Evolutionary conservation across 2,113 vertebrate species (phyloP).

Genomic region (Anoplopoma fimbria): DNA sequence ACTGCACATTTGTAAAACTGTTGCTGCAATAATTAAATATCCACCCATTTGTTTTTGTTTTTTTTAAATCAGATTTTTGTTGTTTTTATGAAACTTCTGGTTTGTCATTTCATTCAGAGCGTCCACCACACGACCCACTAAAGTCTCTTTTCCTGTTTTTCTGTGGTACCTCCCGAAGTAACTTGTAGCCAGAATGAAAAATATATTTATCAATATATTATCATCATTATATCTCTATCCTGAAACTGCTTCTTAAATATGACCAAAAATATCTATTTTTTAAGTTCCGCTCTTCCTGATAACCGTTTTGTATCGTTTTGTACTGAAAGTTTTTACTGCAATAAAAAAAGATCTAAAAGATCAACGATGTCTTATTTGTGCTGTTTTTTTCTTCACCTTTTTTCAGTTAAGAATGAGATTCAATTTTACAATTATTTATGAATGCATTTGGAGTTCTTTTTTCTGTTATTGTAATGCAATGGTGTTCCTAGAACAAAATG

Average conservation of each 20-base stretch:
- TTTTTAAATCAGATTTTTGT: background rate
- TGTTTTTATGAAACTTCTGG: background rate
- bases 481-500: background rate
- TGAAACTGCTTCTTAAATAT: conserved; percentile 7
- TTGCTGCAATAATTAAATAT: background rate
- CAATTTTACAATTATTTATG: background rate
- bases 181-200: conserved; percentile 5
- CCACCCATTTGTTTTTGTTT: background rate
- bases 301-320: conserved; percentile 51
- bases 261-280: background rate
- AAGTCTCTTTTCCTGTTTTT: background rate
- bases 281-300: conserved; percentile 7
- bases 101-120: background rate
- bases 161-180: conserved; percentile 9
- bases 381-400: background rate
- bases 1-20: background rate
- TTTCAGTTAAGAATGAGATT: background rate
- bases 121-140: background rate
- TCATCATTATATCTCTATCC: background rate
- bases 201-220: conserved; percentile 1
- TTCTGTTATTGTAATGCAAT: background rate
- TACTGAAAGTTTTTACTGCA: conserved; percentile 32
- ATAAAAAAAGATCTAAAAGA: conserved; percentile 40
- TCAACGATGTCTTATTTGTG: background rate
- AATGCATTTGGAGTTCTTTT: background rate